Evolutionary conservation across 2,888 invertebrate species (phyloP), one percentile per base, ranked within the genome.

Genomic region (Dasypolia templi): DNA sequence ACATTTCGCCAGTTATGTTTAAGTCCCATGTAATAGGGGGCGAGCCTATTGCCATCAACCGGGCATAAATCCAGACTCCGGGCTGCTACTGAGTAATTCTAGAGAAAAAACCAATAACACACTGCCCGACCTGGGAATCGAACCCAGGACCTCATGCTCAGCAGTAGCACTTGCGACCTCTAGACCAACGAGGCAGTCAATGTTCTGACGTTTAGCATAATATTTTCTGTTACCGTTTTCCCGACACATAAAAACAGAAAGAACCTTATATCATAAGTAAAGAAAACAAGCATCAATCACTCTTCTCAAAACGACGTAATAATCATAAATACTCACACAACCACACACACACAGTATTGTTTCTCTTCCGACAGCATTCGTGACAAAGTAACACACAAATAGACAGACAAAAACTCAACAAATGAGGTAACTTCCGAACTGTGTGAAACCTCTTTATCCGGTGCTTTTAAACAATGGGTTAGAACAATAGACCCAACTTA

Each of bases 351-450:
- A 71, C 64, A 64, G 73, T 84, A 87, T 86, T 88, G 86, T 88
- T 83, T 87, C 65, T 75, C 80, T 87, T 87, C 88, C 85, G 79
- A 69, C 75, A 62, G 26, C 14, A 39, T 42, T 73, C 62, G 58
- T 71, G 82, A 86, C 77, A 82, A 80, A 77, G 66, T 66, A 74
- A 72, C 64, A 53, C 29, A 71, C 69, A 69, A 39, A 82, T 66
- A 82, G 79, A 84, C 56, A 39, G 4, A 70, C 70, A 72, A 72
- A 88, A 87, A 83, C 79, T 53, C 58, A 53, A 35, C 56, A 49
- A 72, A 77, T 87, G 83, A 83, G 85, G 87, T 87, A 88, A 87
- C 87, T 87, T 88, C 87, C 85, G 88, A 86, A 84, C 72, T 71
- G 85, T 87, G 87, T 77, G 87, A 87, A 87, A 77, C 68, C 74